Percentiles rank a stretch among this genome's conserved stretches.
phyloP scores from a whole-genome alignment of 1,140 invertebrate species.

The Eubasilissa regina region DNA sequence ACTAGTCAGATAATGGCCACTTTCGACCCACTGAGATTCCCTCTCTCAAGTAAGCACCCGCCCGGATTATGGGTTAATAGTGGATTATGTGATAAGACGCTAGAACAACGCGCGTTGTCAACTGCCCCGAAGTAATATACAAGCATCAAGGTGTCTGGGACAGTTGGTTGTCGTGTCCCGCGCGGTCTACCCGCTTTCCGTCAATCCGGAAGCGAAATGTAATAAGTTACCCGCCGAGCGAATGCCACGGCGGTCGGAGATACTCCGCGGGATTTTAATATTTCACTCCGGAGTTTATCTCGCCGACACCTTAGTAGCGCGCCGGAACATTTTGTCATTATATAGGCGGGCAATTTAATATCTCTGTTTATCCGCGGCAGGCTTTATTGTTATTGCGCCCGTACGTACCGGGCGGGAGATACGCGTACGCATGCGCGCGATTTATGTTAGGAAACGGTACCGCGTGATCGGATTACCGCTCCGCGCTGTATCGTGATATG shows the following conservation, averaged over 20 bases:
- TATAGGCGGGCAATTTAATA: slow-evolving; percentile 52
- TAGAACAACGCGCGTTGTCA: too few species aligned
- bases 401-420: neutral
- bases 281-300: slow-evolving; percentile 49
- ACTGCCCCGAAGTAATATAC: too few species aligned
- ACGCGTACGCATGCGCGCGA: slow-evolving; percentile 5
- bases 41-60: too few species aligned
- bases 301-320: slow-evolving; percentile 46
- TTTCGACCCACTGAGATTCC: too few species aligned
- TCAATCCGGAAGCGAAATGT: slow-evolving; percentile 8
- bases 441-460: neutral
- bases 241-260: slow-evolving; percentile 11
- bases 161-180: too few species aligned
- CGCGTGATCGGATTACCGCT: slow-evolving; percentile 2
- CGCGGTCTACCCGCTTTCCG: slow-evolving; percentile 12
- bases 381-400: slow-evolving; percentile 53
- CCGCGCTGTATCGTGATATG: neutral
- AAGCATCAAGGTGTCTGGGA: too few species aligned
- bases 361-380: slow-evolving; percentile 54
- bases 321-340: slow-evolving; percentile 48
- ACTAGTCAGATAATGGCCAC: too few species aligned
- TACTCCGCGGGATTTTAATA: slow-evolving; percentile 31
- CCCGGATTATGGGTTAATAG: too few species aligned
- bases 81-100: too few species aligned
- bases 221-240: slow-evolving; percentile 1